These are phyloP conservation scores for Drosophila nannoptera DNA, from an alignment of 1,140 invertebrate genomes.

Conservation along the genomic window DNA sequence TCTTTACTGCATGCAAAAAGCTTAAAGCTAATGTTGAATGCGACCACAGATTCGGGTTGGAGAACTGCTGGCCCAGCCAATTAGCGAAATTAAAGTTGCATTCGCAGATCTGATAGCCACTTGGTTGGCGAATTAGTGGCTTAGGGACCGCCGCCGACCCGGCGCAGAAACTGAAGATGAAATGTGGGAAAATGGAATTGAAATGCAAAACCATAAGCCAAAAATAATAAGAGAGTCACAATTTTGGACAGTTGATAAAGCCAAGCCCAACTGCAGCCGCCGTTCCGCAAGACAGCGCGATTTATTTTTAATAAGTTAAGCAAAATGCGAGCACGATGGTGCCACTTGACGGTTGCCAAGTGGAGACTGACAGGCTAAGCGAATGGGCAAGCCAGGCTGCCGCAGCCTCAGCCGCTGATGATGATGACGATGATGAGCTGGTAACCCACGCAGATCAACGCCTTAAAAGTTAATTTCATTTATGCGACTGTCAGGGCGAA, in stretches of 20 bases:
- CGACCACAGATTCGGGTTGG: not conserved
- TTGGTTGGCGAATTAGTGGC: constrained; percentile 38
- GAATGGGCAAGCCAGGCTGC: not conserved
- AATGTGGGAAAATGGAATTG: constrained; percentile 27
- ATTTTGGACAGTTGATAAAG: constrained; percentile 68
- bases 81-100: constrained; percentile 28
- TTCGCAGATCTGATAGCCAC: constrained; percentile 36
- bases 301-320: constrained; percentile 43
- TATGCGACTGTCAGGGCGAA: constrained; percentile 40
- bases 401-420: not conserved
- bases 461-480: constrained; percentile 61
- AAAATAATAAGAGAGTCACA: constrained; percentile 37
- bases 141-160: too few species aligned
- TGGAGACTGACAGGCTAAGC: constrained; percentile 4
- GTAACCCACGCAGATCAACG: constrained; percentile 37
- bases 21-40: not conserved
- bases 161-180: not conserved
- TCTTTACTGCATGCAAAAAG: too few species aligned
- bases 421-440: constrained; percentile 5
- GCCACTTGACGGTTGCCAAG: constrained; percentile 20
- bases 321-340: constrained; percentile 22
- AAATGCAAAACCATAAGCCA: constrained; percentile 44
- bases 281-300: constrained; percentile 16
- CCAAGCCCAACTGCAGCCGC: constrained; percentile 48
- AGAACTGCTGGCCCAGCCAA: constrained; percentile 8